Conservation (phyloP, 2,888 invertebrate species). For the Noctua fimbriata region DNA sequence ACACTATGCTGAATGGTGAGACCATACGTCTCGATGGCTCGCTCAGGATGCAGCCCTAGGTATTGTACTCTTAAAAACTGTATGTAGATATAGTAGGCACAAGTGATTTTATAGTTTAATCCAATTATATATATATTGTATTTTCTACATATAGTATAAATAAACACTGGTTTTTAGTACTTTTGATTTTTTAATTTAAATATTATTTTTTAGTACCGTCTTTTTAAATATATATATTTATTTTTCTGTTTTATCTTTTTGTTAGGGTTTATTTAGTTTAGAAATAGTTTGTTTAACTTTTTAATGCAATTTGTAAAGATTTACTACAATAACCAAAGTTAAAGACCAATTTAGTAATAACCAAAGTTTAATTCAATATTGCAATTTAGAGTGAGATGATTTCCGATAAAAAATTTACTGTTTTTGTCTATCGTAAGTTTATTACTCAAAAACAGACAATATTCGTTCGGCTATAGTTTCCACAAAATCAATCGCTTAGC, state of each 20-base stretch:
- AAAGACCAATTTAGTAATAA: background rate
- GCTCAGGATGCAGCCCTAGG: slow-evolving; percentile 89
- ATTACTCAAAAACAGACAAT: too few relatives aligned
- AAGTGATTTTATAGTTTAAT: slow-evolving; percentile 12
- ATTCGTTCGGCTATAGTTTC: background rate
- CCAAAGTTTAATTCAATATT: background rate
- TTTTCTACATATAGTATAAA: slow-evolving; percentile 28
- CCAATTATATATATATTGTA: slow-evolving; percentile 26
- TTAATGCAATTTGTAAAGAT: background rate
- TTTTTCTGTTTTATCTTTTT: background rate
- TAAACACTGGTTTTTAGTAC: slow-evolving; percentile 29
- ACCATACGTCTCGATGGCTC: slow-evolving; percentile 91
- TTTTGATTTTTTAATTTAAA: slow-evolving; percentile 10
- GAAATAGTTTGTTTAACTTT: background rate
- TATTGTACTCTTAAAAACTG: slow-evolving; percentile 26
- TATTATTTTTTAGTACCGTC: background rate
- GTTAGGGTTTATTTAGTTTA: background rate
- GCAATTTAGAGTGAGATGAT: background rate
- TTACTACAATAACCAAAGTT: background rate
- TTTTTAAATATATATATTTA: background rate
- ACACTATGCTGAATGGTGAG: slow-evolving; percentile 90
- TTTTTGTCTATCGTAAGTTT: too few relatives aligned
- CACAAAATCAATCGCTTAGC: slow-evolving; percentile 7
- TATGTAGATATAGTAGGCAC: slow-evolving; percentile 16
- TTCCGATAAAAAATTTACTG: background rate